phyloP scores from a whole-genome alignment of 1,140 invertebrate species.

The Oscheius sp. region DNA sequence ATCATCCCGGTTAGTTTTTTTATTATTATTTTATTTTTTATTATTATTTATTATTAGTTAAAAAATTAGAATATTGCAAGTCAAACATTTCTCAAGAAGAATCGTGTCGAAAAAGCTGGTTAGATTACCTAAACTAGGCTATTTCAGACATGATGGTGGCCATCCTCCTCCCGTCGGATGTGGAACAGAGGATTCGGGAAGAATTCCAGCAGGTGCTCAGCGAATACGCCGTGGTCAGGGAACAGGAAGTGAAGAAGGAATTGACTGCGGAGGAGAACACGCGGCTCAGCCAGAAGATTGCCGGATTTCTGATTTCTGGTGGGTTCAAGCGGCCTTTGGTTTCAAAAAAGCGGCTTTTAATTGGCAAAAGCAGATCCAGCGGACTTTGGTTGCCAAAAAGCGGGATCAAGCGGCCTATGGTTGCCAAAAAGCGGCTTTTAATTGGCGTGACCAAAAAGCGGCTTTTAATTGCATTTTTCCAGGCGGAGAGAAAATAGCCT shows the following conservation, averaged over 20 bases:
- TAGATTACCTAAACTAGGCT: neutral
- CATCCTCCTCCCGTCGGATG: slow-evolving; percentile 40
- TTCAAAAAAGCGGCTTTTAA: too few species aligned
- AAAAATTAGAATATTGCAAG: neutral
- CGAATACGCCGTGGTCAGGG: slow-evolving; percentile 18
- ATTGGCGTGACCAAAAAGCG: too few species aligned
- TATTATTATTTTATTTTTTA: neutral
- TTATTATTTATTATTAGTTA: too few species aligned
- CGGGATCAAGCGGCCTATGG: too few species aligned
- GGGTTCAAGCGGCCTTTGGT: neutral
- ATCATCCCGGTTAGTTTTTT: slow-evolving; percentile 34
- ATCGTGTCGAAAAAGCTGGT: too few species aligned
- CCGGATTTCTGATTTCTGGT: slow-evolving; percentile 31
- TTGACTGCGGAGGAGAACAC: slow-evolving; percentile 36
- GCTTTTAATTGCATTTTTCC: neutral
- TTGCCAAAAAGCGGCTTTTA: too few species aligned
- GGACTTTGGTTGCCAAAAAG: too few species aligned
- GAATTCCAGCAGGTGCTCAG: slow-evolving; percentile 31
- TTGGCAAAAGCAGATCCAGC: too few species aligned
- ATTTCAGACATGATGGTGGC: slow-evolving; percentile 42
- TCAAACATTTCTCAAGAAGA: neutral
- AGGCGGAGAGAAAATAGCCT: slow-evolving; percentile 39
- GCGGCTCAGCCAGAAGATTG: slow-evolving; percentile 27
- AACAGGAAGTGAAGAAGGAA: slow-evolving; percentile 16
- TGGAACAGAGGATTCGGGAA: slow-evolving; percentile 29